Conservation (phyloP, 1,140 invertebrate genomes). For the Himalopsyche phryganea region DNA sequence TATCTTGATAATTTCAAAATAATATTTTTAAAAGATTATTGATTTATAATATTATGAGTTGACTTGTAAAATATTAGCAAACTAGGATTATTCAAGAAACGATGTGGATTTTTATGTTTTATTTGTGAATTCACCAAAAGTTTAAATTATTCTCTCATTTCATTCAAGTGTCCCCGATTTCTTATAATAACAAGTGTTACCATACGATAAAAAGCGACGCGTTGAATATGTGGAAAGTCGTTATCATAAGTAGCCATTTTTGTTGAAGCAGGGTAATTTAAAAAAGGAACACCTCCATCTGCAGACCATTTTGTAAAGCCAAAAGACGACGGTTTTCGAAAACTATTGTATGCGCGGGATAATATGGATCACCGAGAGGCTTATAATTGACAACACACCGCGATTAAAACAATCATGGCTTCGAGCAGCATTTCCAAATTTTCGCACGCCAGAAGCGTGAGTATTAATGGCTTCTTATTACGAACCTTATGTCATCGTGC, state of each 20-base stretch:
- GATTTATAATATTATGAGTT: no score
- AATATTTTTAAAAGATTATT: no score
- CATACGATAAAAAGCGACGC: no score
- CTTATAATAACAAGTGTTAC: no score
- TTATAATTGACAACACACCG: slow-evolving; percentile 8
- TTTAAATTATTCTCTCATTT: no score
- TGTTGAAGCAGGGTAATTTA: slow-evolving; percentile 12
- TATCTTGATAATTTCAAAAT: no score
- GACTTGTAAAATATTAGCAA: no score
- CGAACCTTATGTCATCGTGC: slow-evolving; percentile 19
- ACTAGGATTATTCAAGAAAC: no score
- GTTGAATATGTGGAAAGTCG: no score
- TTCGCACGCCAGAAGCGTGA: slow-evolving; percentile 14
- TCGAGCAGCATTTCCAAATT: slow-evolving; percentile 19
- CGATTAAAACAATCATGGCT: slow-evolving; percentile 14
- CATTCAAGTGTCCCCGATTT: no score
- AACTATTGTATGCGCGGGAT: slow-evolving; percentile 11
- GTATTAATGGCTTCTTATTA: slow-evolving; percentile 14
- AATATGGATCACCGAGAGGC: slow-evolving; percentile 11
- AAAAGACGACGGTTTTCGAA: slow-evolving; percentile 12
- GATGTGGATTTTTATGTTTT: no score
- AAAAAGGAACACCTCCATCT: slow-evolving; percentile 22
- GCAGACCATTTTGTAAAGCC: slow-evolving; percentile 28
- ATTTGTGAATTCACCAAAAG: no score
- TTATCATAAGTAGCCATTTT: slow-evolving; percentile 10